These are phyloP conservation scores for Anticlea derivata DNA, from an alignment of 2,888 invertebrate species.

Conservation along the genomic window DNA sequence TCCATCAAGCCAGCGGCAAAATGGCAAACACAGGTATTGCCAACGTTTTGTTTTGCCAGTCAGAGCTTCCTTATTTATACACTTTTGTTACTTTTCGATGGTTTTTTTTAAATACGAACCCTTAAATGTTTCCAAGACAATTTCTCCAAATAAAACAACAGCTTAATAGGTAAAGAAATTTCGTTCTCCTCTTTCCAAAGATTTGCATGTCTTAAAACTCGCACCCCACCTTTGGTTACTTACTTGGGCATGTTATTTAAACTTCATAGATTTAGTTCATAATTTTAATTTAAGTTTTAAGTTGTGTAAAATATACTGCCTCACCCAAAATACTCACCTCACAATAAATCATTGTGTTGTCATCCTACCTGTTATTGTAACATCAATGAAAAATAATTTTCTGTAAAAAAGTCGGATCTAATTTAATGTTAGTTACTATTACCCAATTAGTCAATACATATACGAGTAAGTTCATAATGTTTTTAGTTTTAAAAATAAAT, in stretches of 20 bases:
- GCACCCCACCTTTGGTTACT: conserved; percentile 45
- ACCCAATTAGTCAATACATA: conserved; percentile 28
- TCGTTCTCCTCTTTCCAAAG: conserved; percentile 12
- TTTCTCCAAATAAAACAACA: too few relatives aligned
- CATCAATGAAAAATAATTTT: conserved; percentile 1
- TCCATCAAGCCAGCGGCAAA: too few relatives aligned
- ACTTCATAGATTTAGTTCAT: conserved; percentile 46
- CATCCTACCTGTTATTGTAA: background rate
- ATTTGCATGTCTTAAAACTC: conserved; percentile 39
- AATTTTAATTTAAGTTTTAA: conserved; percentile 22
- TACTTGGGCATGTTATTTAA: conserved; percentile 40
- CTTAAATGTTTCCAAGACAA: too few relatives aligned
- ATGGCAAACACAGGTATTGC: too few relatives aligned
- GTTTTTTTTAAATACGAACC: too few relatives aligned
- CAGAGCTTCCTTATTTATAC: too few relatives aligned
- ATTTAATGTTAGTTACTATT: conserved; percentile 1
- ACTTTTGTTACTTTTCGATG: too few relatives aligned
- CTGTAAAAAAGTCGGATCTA: conserved; percentile 12
- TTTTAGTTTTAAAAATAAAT: conserved; percentile 24
- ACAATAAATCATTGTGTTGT: background rate
- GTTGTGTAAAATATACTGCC: conserved; percentile 35
- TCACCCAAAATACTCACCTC: conserved; percentile 25
- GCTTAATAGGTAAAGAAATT: too few relatives aligned
- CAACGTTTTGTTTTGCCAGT: too few relatives aligned
- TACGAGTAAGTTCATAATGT: conserved; percentile 30